Percentiles rank a stretch among this genome's conserved stretches.
Conservation (phyloP, 2,113 vertebrate genomes). For the Meleagris gallopavo region DNA sequence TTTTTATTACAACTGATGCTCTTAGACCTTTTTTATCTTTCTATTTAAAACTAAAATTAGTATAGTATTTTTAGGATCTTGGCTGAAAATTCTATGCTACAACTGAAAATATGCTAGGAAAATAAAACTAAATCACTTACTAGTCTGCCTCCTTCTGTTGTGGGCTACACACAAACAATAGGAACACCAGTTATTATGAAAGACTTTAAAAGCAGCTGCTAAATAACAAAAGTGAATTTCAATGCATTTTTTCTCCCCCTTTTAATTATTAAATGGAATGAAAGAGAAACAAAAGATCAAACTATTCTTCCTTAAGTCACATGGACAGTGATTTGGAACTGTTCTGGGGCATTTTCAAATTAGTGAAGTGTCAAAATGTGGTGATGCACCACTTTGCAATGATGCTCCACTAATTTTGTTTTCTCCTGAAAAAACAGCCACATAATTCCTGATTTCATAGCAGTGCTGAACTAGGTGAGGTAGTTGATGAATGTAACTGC, state of each 20-base stretch:
- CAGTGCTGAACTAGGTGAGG: not conserved
- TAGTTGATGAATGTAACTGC: accelerated
- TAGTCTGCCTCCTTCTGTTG: not conserved
- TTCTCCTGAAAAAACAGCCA: not conserved
- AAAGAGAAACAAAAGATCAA: conserved; percentile 12
- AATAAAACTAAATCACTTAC: not conserved
- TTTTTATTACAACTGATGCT: not conserved
- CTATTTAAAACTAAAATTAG: conserved; percentile 42
- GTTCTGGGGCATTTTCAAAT: not conserved
- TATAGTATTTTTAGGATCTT: not conserved
- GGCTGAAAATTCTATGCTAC: not conserved
- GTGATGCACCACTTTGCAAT: not conserved
- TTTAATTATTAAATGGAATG: conserved; percentile 17
- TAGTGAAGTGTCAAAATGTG: not conserved
- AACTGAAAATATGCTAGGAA: conserved; percentile 25
- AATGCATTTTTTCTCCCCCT: not conserved
- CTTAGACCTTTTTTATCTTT: not conserved
- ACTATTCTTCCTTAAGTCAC: not conserved
- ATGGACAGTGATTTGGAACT: not conserved
- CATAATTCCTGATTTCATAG: not conserved
- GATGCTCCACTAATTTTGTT: not conserved
- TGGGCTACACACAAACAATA: not conserved
- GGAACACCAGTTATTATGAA: not conserved
- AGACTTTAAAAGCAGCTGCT: not conserved
- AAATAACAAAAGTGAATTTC: conserved; percentile 26